These are phyloP conservation scores for Nomada flava DNA, from an alignment of 2,888 invertebrate species.

Conservation along the genomic window DNA sequence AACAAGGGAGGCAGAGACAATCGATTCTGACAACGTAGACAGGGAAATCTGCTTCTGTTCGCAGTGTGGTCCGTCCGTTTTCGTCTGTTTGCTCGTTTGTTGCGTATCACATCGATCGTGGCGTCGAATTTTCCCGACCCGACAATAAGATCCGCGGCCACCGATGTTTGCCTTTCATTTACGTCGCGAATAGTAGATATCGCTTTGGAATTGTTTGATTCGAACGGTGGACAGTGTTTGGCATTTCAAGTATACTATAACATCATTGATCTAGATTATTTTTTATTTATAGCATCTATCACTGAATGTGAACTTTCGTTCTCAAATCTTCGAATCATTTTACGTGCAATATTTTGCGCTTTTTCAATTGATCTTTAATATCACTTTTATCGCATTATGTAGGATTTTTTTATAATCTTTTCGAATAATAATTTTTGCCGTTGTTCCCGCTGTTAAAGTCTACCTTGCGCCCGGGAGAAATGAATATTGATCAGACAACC, in stretches of 20 bases:
- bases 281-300: too few species aligned
- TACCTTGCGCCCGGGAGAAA: background rate
- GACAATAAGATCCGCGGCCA: constrained; percentile 15
- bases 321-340: too few species aligned
- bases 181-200: background rate
- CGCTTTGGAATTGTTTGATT: background rate
- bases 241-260: background rate
- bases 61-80: background rate
- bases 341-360: too few species aligned
- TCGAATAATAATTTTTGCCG: too few species aligned
- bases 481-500: background rate
- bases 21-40: constrained; percentile 40
- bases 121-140: constrained; percentile 5
- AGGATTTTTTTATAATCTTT: too few species aligned
- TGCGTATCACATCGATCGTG: constrained; percentile 10
- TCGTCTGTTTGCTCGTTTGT: constrained; percentile 56
- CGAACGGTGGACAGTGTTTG: background rate
- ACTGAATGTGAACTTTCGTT: too few species aligned
- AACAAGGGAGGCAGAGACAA: constrained; percentile 42
- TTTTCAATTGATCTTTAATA: too few species aligned
- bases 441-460: background rate
- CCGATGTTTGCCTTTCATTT: constrained; percentile 17
- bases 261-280: too few species aligned
- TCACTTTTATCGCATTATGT: too few species aligned
- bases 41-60: background rate